Base-by-base conservation (phyloP, 2,888 invertebrate species). In the Copidosoma aretas region DNA sequence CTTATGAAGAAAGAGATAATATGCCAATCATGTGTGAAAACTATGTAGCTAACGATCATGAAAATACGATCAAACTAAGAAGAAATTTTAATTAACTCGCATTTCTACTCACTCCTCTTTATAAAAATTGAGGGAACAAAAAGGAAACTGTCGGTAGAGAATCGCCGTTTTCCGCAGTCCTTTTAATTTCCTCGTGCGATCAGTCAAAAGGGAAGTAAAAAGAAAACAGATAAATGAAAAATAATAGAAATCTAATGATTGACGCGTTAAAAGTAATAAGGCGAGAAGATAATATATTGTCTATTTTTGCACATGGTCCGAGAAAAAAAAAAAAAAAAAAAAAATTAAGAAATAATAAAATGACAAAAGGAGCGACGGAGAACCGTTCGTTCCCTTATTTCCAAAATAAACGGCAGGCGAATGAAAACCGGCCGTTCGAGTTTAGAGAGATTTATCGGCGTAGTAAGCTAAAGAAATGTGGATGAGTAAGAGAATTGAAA, bases 271-370 rank as follows among this genome's bases (percentile, higher is more conserved):
- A 67, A n/a, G n/a, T n/a, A n/a, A 71, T 60, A 71, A 72, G 72
- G 67, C 72, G 75, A 74, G 73, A 74, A 74, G 68, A 78, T 75
- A 76, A n/a, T n/a, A n/a, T n/a, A n/a, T n/a, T n/a, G n/a, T 78
- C 76, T 79, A 79, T 79, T 79, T 79, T 79, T 79, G 76, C 79
- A 79, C 78, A 77, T 77, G 76, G 73, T 77, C 76, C 73, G 75
- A 73, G 74, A 73, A 70, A 69, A 67, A 63, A 64, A 32, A 61
- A 49, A 32, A 67, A 63, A 68, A 53, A 52, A 63, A 51, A 61
- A 17, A 66, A 70, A 73, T 70, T 60, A 43, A 49, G 19, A 53
- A 64, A 60, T 52, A 52, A 60, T 19, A 57, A 64, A 68, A 24
- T 58, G 68, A 71, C 56, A 59, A 72, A 64, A 73, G 64, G 71